Base-by-base conservation (phyloP, 2,888 invertebrate genomes). In the Hyposoter didymator region DNA sequence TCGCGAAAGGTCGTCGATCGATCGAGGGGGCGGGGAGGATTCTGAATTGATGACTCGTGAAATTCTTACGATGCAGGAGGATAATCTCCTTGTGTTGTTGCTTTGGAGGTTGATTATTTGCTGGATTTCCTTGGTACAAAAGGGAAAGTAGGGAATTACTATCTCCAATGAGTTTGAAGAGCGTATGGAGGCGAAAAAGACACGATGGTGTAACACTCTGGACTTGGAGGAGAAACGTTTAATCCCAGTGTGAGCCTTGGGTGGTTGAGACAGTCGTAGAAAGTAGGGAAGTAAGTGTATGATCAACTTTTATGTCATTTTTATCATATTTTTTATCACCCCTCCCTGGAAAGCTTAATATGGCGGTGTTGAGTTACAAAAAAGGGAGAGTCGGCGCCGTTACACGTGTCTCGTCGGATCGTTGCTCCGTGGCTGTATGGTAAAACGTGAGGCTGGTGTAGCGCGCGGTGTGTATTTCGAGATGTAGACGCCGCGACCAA, bases 401-500 rank as follows among this genome's bases (percentile, higher is more conserved):
- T 82, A 82, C 85, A 85, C 85, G 82, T 85, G 82, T 85, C 82
- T 73, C 66, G 35, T 49, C 70, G 72, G 66, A 64, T 83, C 55
- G 67, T 78, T 22, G 55, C 62, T 78, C 72, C 62, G 49, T 79
- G 35, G 49, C 45, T 70, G 74, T 32, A 78, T 47, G 76, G 66
- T 66, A 78, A 80, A 66, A 72, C 22, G 43, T 28, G 52, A 47
- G 22, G 78, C 22, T 47, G 52, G 28, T 69, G 35, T 43, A 59
- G 3, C 79, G 62, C 79, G 62, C 55, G 82, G 82, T 76, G 85
- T 83, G 83, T 85, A 85, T 85, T 85, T 85, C 80, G 83, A 85
- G 85, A 85, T 83, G 85, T 45, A 59, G 78, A 84, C 70, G 73
- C 78, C 70, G 73, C 78, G 73, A 75, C 19, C 39, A 74, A 62